Evolutionary conservation across 1,140 invertebrate genomes (phyloP).

Genomic region (Chironomus striatipennis): DNA sequence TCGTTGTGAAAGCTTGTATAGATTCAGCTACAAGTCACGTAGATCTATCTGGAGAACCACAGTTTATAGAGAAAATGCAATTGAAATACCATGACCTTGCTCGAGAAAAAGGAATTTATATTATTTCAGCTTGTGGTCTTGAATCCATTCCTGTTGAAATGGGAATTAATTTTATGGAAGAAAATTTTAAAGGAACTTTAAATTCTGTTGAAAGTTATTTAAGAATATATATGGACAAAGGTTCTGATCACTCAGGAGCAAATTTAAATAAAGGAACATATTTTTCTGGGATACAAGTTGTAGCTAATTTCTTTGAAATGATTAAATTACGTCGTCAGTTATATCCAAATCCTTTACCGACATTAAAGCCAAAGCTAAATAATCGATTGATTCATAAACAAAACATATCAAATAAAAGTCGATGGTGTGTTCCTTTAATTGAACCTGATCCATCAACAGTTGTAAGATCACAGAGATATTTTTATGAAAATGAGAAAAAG

Average conservation of each 20-base stretch:
- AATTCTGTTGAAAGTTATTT: slow-evolving; percentile 72
- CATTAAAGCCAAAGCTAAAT: slow-evolving; percentile 51
- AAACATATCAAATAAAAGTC: slow-evolving; percentile 47
- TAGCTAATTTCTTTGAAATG: slow-evolving; percentile 56
- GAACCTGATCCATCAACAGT: slow-evolving; percentile 74
- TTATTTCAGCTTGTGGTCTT: slow-evolving; percentile 85
- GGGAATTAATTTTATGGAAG: slow-evolving; percentile 53
- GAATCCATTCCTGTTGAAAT: slow-evolving; percentile 83
- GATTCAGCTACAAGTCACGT: slow-evolving; percentile 73
- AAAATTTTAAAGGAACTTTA: slow-evolving; percentile 48
- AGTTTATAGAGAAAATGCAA: slow-evolving; percentile 83
- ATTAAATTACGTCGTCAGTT: slow-evolving; percentile 52
- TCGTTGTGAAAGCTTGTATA: slow-evolving; percentile 69
- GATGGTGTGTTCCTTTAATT: slow-evolving; percentile 66
- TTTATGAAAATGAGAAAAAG: slow-evolving; percentile 56
- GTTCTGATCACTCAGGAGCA: slow-evolving; percentile 34
- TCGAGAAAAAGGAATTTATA: slow-evolving; percentile 64
- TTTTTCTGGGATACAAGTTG: slow-evolving; percentile 67
- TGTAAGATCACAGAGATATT: slow-evolving; percentile 62
- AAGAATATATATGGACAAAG: slow-evolving; percentile 36
- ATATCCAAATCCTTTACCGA: slow-evolving; percentile 54
- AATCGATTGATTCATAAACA: slow-evolving; percentile 51
- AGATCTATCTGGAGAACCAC: slow-evolving; percentile 84
- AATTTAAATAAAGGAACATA: slow-evolving; percentile 68
- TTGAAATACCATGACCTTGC: slow-evolving; percentile 70